Conservation (phyloP, 2,797 vertebrate species). For the Bradypus variegatus region DNA sequence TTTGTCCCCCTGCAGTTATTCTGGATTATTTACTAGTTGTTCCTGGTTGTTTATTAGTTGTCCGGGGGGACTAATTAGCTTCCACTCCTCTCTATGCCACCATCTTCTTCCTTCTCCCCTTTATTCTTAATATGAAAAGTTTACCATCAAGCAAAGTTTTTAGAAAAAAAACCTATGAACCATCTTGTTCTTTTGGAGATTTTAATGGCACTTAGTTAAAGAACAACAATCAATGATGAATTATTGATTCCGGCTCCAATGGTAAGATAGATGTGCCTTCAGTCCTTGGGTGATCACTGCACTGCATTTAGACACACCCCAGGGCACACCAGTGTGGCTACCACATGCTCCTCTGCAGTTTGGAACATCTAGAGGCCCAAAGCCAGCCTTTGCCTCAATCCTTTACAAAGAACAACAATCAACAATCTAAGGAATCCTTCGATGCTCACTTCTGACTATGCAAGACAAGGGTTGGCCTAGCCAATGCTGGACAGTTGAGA, state of each 20-base stretch:
- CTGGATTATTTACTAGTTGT: too few species aligned
- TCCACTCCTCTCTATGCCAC: too few species aligned
- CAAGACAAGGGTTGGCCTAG: rapidly evolving
- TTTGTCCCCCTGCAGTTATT: too few species aligned
- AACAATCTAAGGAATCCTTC: too few species aligned
- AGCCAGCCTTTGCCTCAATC: background rate
- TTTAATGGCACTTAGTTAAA: background rate
- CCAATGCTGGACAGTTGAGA: rapidly evolving
- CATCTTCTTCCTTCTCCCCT: background rate
- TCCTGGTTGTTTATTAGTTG: too few species aligned
- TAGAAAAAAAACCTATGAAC: background rate
- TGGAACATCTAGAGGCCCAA: background rate
- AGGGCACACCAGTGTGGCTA: rapidly evolving
- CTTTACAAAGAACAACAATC: background rate
- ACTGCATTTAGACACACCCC: rapidly evolving
- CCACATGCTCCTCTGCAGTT: background rate
- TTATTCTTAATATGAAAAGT: background rate
- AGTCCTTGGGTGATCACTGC: rapidly evolving
- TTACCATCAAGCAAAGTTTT: background rate
- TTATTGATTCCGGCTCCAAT: background rate
- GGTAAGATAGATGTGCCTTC: background rate
- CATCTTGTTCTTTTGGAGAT: background rate
- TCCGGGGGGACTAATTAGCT: too few species aligned
- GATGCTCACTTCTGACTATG: rapidly evolving
- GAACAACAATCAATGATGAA: background rate